Conservation (phyloP, 2,888 invertebrate genomes). For the Craniophora ligustri region DNA sequence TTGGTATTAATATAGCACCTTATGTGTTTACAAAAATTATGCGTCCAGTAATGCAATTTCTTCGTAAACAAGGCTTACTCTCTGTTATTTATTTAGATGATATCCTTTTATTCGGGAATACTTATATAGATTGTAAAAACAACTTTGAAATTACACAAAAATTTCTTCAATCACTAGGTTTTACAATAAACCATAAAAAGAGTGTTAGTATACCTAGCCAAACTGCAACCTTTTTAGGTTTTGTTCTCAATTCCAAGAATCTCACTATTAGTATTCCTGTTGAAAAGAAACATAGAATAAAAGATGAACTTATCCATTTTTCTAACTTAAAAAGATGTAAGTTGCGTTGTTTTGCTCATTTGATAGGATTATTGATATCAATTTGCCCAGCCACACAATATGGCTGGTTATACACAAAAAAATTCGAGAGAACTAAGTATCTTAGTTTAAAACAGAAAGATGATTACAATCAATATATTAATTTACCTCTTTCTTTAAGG, state of each 20-base stretch:
- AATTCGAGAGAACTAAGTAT: slow-evolving; percentile 1
- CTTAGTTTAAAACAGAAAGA: neutral
- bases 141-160: neutral
- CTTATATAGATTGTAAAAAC: neutral
- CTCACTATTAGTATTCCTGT: neutral
- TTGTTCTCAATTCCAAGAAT: neutral
- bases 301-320: neutral
- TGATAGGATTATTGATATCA: slow-evolving; percentile 5
- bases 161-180: neutral
- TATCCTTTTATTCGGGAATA: slow-evolving; percentile 1
- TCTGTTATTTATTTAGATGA: slow-evolving; percentile 5
- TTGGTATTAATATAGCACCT: slow-evolving; percentile 3
- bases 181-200: slow-evolving; percentile 2
- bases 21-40: slow-evolving; percentile 3
- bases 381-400: slow-evolving; percentile 2
- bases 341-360: slow-evolving; percentile 1
- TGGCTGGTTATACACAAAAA: slow-evolving; percentile 3
- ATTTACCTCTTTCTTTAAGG: neutral
- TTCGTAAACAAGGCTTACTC: slow-evolving; percentile 1
- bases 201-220: neutral
- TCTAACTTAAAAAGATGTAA: slow-evolving; percentile 1
- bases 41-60: slow-evolving; percentile 1
- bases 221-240: slow-evolving; percentile 2
- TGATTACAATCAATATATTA: slow-evolving; percentile 4
- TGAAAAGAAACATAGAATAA: slow-evolving; percentile 1